Evolutionary conservation across 1,140 invertebrate genomes (phyloP).

Genomic region (Drosophila funebris): DNA sequence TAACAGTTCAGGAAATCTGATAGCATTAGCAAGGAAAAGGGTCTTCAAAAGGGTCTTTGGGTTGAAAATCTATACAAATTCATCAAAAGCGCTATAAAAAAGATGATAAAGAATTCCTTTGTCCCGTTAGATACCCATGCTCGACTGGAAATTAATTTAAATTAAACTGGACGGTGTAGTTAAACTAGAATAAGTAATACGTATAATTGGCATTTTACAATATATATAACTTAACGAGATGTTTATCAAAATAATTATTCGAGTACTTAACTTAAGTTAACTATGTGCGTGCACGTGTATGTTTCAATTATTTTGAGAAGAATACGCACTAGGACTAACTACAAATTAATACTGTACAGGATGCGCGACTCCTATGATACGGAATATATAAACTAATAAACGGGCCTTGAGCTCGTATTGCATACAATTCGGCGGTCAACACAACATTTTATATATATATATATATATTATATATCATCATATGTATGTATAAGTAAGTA

Average conservation of each 20-base stretch:
- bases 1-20: too few relatives aligned
- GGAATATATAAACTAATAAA: slow-evolving; percentile 15
- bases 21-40: too few relatives aligned
- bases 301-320: slow-evolving; percentile 17
- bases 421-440: slow-evolving; percentile 39
- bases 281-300: slow-evolving; percentile 6
- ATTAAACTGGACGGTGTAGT: slow-evolving; percentile 69
- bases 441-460: slow-evolving; percentile 22
- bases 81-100: too few relatives aligned
- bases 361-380: slow-evolving; percentile 46
- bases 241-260: background rate
- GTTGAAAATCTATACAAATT: too few relatives aligned
- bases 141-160: slow-evolving; percentile 8
- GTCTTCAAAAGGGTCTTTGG: too few relatives aligned
- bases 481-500: slow-evolving; percentile 1
- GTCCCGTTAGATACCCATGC: background rate
- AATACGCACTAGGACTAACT: slow-evolving; percentile 64
- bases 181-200: slow-evolving; percentile 52
- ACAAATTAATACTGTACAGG: slow-evolving; percentile 81
- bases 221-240: slow-evolving; percentile 5
- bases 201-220: slow-evolving; percentile 62
- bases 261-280: slow-evolving; percentile 32
- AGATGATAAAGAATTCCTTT: background rate
- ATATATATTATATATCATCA: slow-evolving; percentile 3
- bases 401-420: slow-evolving; percentile 29